These are phyloP conservation scores for Avahi laniger DNA, from an alignment of 2,797 vertebrate species.

Conservation along the genomic window DNA sequence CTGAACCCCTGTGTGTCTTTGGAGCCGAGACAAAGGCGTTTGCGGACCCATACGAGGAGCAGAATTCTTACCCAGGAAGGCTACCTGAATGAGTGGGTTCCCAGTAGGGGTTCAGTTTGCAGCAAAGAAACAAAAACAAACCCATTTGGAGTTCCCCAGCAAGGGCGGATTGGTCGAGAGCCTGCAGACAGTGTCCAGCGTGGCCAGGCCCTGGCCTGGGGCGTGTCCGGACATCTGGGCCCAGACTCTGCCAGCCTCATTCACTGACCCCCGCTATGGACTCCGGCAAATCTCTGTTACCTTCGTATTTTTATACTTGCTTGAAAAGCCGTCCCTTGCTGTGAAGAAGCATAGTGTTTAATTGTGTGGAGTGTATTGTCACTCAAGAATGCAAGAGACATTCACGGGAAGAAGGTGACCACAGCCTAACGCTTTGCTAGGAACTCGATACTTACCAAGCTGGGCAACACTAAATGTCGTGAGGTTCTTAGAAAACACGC, in stretches of 20 bases:
- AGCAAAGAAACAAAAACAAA: background rate
- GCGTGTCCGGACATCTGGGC: fast-evolving
- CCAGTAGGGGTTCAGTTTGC: background rate
- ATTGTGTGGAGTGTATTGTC: fast-evolving
- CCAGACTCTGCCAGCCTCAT: fast-evolving
- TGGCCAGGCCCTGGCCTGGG: background rate
- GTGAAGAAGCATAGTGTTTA: fast-evolving
- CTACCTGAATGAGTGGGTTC: no score
- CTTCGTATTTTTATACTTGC: no score
- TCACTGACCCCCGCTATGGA: fast-evolving
- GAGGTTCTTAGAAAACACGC: background rate
- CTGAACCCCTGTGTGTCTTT: fast-evolving
- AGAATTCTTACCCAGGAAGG: background rate
- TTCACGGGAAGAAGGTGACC: fast-evolving
- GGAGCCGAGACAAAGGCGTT: no score
- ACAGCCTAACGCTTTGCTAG: fast-evolving
- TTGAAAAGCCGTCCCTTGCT: background rate
- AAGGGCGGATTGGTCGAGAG: fast-evolving
- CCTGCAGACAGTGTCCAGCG: fast-evolving
- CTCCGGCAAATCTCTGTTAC: fast-evolving
- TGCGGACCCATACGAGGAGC: no score
- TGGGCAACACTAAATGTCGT: fast-evolving
- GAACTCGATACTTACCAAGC: background rate
- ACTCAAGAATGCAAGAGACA: fast-evolving
- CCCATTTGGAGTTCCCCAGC: background rate